A percentile compares a stretch with the other conserved stretches of the same genome.
Evolutionary conservation across 2,797 vertebrate genomes (phyloP).

Genomic region (Chloroceryle amazona): DNA sequence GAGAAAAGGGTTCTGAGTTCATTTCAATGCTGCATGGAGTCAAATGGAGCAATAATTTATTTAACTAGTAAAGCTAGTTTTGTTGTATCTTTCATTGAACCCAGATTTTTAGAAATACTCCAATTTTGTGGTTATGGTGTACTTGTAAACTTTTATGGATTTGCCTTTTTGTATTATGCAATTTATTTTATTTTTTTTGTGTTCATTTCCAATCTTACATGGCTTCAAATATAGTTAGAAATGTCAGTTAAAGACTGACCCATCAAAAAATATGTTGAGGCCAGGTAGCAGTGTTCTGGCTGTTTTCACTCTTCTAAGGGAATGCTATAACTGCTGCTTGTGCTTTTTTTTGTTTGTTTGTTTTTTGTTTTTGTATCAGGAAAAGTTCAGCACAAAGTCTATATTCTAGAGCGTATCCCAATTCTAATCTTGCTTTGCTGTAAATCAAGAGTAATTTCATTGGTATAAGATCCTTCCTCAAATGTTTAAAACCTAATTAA

Average conservation of each 20-base stretch:
- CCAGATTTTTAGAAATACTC: conserved; percentile 74
- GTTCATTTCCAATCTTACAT: conserved; percentile 61
- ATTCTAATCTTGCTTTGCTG: conserved; percentile 33
- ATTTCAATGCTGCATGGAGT: conserved; percentile 80
- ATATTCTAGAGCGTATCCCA: neutral
- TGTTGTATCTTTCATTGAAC: conserved; percentile 54
- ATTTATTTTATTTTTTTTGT: neutral
- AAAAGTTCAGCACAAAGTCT: neutral
- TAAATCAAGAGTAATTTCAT: conserved; percentile 6
- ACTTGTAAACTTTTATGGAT: conserved; percentile 64
- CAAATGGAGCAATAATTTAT: conserved; percentile 78
- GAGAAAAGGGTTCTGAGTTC: conserved; percentile 75
- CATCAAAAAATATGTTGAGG: neutral
- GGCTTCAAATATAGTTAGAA: conserved; percentile 38
- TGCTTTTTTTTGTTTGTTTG: neutral
- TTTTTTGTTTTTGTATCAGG: neutral
- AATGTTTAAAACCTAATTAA: neutral
- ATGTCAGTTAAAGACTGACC: neutral
- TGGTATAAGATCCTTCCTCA: neutral
- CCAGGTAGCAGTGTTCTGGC: neutral
- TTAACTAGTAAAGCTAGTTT: conserved; percentile 54
- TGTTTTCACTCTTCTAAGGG: conserved; percentile 48
- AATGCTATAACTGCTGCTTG: conserved; percentile 11
- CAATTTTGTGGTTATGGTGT: conserved; percentile 70
- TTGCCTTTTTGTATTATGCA: conserved; percentile 72